Percentiles rank a stretch among this genome's conserved stretches.
These are phyloP conservation scores for Dicranocentrus wangi DNA, from an alignment of 2,888 invertebrate genomes.

Conservation along the genomic window DNA sequence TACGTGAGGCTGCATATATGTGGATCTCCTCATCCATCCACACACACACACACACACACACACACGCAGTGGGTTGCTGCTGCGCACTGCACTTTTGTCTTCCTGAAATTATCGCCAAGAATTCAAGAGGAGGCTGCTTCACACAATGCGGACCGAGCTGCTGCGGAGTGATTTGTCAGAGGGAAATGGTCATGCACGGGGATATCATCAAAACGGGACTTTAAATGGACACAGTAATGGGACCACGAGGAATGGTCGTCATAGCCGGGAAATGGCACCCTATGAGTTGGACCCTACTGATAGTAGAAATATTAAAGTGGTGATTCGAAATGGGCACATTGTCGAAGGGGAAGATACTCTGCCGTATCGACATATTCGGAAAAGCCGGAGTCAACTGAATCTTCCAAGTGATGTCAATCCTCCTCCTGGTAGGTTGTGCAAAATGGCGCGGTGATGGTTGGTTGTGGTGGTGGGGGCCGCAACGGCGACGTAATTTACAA, in stretches of 20 bases:
- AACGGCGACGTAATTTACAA: background rate
- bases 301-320: conserved; percentile 71
- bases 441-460: no score
- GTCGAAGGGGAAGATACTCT: conserved; percentile 72
- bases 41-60: no score
- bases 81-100: no score
- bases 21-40: no score
- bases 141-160: conserved; percentile 50
- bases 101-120: conserved; percentile 19
- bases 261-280: conserved; percentile 48
- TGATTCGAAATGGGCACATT: conserved; percentile 72
- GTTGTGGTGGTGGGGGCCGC: background rate
- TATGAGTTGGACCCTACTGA: conserved; percentile 66
- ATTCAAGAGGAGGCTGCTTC: no score
- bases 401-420: conserved; percentile 35
- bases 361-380: conserved; percentile 59
- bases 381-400: conserved; percentile 50
- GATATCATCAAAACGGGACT: conserved; percentile 53
- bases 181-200: conserved; percentile 52
- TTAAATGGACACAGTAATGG: conserved; percentile 43
- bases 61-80: background rate
- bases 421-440: conserved; percentile 56
- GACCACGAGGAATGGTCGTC: conserved; percentile 40
- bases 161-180: conserved; percentile 36
- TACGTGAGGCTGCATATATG: background rate